Conservation (phyloP, 2,888 invertebrate genomes). For the Drosophila incognita region DNA sequence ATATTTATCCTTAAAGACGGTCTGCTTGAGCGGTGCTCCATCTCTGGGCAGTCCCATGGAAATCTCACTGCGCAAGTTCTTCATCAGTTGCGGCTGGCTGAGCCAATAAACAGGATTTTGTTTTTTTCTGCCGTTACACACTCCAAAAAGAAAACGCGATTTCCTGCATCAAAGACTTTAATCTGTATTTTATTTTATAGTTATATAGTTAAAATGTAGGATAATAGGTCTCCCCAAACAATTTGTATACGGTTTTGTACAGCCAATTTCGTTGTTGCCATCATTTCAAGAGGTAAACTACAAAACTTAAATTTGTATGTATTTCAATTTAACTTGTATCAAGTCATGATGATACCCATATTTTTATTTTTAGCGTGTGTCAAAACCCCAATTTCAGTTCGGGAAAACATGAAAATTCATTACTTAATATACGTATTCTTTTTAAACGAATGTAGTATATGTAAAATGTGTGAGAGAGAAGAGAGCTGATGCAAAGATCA, state of each 20-base stretch:
- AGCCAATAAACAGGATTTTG: conserved; percentile 75
- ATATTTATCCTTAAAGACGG: conserved; percentile 95
- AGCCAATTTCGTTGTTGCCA: conserved; percentile 46
- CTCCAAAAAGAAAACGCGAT: conserved; percentile 16
- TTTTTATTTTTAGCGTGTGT: not conserved
- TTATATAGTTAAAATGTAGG: conserved; percentile 55
- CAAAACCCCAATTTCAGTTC: conserved; percentile 3
- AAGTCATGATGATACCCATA: conserved; percentile 47
- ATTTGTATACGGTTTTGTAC: conserved; percentile 37
- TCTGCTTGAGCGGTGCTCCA: conserved; percentile 87
- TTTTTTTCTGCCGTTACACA: conserved; percentile 12
- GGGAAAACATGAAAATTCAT: conserved; percentile 20
- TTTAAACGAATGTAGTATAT: conserved; percentile 24
- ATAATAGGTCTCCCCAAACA: conserved; percentile 43
- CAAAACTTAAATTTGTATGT: conserved; percentile 41
- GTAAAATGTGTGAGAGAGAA: conserved; percentile 11
- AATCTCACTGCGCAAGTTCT: conserved; percentile 85
- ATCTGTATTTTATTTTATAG: conserved; percentile 47
- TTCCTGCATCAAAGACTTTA: conserved; percentile 63
- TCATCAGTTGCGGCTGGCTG: conserved; percentile 85
- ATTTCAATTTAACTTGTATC: conserved; percentile 64
- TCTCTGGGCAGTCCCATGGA: conserved; percentile 79
- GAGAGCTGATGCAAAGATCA: conserved; percentile 28
- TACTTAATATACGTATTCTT: conserved; percentile 6
- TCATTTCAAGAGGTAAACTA: conserved; percentile 32